Evolutionary conservation across 2,888 invertebrate genomes (phyloP).

Genomic region (Drosophila gaucha): DNA sequence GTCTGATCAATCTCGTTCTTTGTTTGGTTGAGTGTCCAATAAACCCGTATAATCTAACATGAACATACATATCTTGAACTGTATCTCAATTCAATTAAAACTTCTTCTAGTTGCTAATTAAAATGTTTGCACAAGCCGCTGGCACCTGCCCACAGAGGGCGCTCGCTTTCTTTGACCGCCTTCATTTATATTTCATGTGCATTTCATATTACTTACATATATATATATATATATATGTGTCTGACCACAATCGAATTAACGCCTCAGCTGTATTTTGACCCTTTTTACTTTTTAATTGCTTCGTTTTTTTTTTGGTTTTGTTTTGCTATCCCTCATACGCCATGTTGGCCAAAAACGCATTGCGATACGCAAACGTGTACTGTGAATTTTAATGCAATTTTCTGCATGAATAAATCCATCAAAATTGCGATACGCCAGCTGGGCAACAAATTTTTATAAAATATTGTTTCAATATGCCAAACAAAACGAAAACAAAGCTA

Average conservation of each 20-base stretch:
- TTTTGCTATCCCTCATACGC: slow-evolving; percentile 28
- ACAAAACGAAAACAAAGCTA: slow-evolving; percentile 43
- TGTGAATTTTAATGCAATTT: slow-evolving; percentile 74
- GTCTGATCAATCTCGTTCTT: background rate
- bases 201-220: too few species aligned
- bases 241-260: slow-evolving; percentile 52
- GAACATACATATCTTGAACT: slow-evolving; percentile 21
- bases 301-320: slow-evolving; percentile 46
- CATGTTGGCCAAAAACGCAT: slow-evolving; percentile 10
- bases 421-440: slow-evolving; percentile 48
- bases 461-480: slow-evolving; percentile 40
- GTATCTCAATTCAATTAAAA: slow-evolving; percentile 46
- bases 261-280: slow-evolving; percentile 36
- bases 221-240: slow-evolving; percentile 1
- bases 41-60: slow-evolving; percentile 27
- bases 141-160: slow-evolving; percentile 29
- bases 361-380: slow-evolving; percentile 25
- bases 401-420: slow-evolving; percentile 75
- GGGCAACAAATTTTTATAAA: slow-evolving; percentile 49
- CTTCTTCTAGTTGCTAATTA: slow-evolving; percentile 36
- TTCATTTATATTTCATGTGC: slow-evolving; percentile 2
- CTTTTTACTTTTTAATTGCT: slow-evolving; percentile 47
- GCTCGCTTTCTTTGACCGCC: background rate
- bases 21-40: slow-evolving; percentile 17
- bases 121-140: slow-evolving; percentile 15